Base-by-base conservation (phyloP, 2,888 invertebrate genomes). In the Dorcus parallelipipedus region DNA sequence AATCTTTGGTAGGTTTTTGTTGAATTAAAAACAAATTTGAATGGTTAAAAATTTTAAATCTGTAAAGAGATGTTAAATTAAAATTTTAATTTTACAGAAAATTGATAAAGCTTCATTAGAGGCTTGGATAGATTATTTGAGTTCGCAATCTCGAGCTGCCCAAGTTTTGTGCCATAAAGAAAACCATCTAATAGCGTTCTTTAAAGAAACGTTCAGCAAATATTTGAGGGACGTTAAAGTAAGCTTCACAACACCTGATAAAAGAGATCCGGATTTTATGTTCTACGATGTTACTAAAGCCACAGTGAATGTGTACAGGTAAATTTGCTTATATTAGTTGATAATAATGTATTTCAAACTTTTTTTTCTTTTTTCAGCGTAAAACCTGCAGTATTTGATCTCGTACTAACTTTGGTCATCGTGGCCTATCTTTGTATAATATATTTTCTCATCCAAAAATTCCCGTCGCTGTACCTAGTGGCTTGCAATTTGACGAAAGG, bases 381-480 rank as follows among this genome's bases (percentile, higher is more conserved):
- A 5, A 98, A 98, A 76, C 98, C 98, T 62, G 98, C 98, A 8
- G 89, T 97, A 56, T 98, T 98, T 81, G 98, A 99, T 83, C 86
- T 99, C 69, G 89, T 98, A 68, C 83, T 98, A 9, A 96, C 97
- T 1, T 78, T 92, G 59, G 88, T 86, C 40, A 97, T 98, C 71
- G 82, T 89, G 39, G 82, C 86, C 23, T 98, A 98, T 78, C 83
- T 98, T 54, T 84, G 86, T n/a, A 72, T 87, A 4, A 84, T 97
- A n/a, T 97, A 95, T 79, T 83, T 93, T 69, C 81, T 88, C 9
- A 86, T 95, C 59, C 87, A 88, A 64, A 79, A 86, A 65, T 90
- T 91, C 74, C 86, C 90, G 8, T 71, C 78, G 4, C 79, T 89
- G 61, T 91, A 91, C 76, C 80, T 81, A 2, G 78, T 86, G 52